phyloP scores from a whole-genome alignment of 2,888 invertebrate genomes.

The Geophilus truncorum region DNA sequence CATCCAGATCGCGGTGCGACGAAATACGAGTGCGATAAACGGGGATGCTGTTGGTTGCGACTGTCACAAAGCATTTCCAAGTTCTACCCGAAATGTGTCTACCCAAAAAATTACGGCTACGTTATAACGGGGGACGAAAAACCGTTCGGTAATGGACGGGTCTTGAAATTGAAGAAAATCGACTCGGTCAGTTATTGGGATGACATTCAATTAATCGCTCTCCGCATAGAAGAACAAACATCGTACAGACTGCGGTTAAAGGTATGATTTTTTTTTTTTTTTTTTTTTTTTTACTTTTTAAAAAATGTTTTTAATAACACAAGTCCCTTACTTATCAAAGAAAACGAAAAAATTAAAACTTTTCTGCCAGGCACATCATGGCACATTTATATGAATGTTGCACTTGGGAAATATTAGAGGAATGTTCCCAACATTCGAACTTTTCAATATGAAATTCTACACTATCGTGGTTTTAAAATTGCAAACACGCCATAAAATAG shows the following conservation, averaged over 20 bases:
- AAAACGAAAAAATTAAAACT: too few relatives aligned
- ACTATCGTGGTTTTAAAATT: neutral
- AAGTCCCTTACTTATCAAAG: too few relatives aligned
- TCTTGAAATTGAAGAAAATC: neutral
- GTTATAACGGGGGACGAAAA: neutral
- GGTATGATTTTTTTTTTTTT: too few relatives aligned
- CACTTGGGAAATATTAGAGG: neutral
- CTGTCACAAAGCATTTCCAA: too few relatives aligned
- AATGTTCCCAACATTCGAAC: neutral
- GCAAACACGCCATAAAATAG: neutral
- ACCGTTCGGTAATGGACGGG: constrained; percentile 25
- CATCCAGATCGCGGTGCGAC: neutral
- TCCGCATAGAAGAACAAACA: constrained; percentile 29
- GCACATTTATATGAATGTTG: too few relatives aligned
- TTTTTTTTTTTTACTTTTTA: too few relatives aligned
- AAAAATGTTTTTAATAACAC: too few relatives aligned
- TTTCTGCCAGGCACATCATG: too few relatives aligned
- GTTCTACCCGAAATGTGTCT: constrained; percentile 8
- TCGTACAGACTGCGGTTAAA: constrained; percentile 9
- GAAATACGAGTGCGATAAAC: neutral
- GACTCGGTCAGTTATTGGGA: constrained; percentile 3
- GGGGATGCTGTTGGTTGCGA: neutral
- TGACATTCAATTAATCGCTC: neutral
- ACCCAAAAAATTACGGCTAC: constrained; percentile 32
- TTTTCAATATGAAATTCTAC: neutral